phyloP scores from a whole-genome alignment of 2,888 invertebrate genomes.

The Hoplodrina blanda region DNA sequence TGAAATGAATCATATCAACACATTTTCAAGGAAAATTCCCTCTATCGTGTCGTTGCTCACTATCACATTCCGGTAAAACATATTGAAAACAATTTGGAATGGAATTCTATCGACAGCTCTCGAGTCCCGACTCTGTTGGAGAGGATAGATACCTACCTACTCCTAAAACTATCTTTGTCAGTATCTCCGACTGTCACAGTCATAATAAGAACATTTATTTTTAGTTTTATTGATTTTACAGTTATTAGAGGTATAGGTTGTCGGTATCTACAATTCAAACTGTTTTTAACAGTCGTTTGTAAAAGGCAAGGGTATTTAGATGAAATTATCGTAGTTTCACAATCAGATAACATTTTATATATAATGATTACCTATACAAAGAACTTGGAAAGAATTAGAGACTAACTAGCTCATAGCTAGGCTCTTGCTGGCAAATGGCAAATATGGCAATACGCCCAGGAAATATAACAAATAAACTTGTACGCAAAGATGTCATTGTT shows the following conservation, averaged over 20 bases:
- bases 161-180: slow-evolving; percentile 45
- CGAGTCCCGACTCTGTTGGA: slow-evolving; percentile 31
- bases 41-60: slow-evolving; percentile 68
- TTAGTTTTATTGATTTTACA: slow-evolving; percentile 40
- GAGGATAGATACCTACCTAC: slow-evolving; percentile 43
- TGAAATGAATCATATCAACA: slow-evolving; percentile 42
- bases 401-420: slow-evolving; percentile 17
- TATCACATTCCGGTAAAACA: slow-evolving; percentile 74
- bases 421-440: slow-evolving; percentile 1
- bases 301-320: too few species aligned
- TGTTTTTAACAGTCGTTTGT: too few species aligned
- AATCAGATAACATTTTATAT: background rate
- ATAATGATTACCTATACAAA: slow-evolving; percentile 15
- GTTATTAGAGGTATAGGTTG: background rate
- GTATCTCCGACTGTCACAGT: slow-evolving; percentile 29
- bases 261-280: too few species aligned
- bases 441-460: slow-evolving; percentile 14
- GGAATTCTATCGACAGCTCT: slow-evolving; percentile 68
- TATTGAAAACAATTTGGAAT: slow-evolving; percentile 77
- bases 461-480: slow-evolving; percentile 3
- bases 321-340: too few species aligned
- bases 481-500: background rate
- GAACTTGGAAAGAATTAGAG: background rate
- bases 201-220: slow-evolving; percentile 30
- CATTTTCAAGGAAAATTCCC: slow-evolving; percentile 65